Conservation (phyloP, 2,113 vertebrate species). For the Gallinago media region DNA sequence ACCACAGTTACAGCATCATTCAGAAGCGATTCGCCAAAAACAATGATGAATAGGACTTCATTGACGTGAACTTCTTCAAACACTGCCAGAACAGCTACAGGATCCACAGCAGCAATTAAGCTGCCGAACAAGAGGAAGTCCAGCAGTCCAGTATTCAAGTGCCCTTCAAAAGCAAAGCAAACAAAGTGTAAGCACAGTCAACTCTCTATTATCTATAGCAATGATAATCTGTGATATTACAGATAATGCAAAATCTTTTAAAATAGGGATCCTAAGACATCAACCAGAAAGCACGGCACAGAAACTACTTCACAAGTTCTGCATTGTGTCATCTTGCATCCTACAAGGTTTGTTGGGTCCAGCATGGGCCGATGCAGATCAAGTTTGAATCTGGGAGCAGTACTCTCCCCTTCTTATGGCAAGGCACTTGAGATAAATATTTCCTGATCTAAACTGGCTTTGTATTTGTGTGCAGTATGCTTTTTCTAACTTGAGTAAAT, state of each 20-base stretch:
- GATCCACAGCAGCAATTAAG: constrained; percentile 93
- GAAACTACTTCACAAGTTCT: background rate
- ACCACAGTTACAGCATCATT: constrained; percentile 99
- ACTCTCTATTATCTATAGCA: background rate
- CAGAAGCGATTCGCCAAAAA: constrained; percentile 96
- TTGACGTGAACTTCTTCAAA: constrained; percentile 99
- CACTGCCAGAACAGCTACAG: constrained; percentile 94
- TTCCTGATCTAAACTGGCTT: background rate
- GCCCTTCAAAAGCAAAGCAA: constrained; percentile 73
- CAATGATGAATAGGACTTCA: constrained; percentile 96
- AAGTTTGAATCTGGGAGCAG: background rate
- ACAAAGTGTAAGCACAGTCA: background rate
- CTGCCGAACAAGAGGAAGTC: constrained; percentile 96
- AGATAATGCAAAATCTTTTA: background rate
- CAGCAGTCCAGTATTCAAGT: constrained; percentile 81
- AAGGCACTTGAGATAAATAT: background rate
- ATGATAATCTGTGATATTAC: background rate
- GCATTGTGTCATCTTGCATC: background rate
- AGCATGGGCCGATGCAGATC: background rate
- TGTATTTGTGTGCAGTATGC: background rate
- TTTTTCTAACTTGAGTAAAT: background rate
- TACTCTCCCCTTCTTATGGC: background rate
- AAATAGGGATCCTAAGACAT: background rate
- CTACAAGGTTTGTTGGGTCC: background rate
- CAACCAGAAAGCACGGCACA: background rate